Conservation (phyloP, 2,888 invertebrate genomes). For the Metacarcinus magister region DNA sequence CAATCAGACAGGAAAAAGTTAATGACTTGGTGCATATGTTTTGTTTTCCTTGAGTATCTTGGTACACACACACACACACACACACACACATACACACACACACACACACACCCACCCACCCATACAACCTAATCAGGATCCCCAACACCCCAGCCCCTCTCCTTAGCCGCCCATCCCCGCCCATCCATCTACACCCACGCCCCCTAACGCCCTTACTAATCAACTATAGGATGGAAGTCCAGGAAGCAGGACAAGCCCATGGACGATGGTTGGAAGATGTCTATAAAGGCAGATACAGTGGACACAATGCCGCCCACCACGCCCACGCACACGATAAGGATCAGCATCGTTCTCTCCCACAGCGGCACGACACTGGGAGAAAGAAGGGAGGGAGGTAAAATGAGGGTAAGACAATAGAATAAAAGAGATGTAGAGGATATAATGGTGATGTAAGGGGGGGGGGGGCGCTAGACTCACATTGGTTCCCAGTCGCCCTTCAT, state of each 20-base stretch:
- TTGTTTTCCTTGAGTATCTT: too few species aligned
- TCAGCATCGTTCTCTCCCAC: conserved; percentile 88
- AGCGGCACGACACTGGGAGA: conserved; percentile 86
- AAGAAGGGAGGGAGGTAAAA: neutral
- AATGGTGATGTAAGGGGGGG: neutral
- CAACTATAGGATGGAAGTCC: conserved; percentile 60
- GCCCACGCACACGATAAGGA: conserved; percentile 88
- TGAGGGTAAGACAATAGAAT: neutral
- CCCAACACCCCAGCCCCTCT: too few species aligned
- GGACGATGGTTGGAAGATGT: conserved; percentile 71
- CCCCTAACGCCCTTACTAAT: too few species aligned
- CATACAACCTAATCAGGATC: too few species aligned
- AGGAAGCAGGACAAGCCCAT: conserved; percentile 75
- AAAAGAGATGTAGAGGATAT: neutral
- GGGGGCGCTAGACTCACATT: conserved; percentile 63
- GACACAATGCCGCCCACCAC: conserved; percentile 86
- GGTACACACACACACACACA: neutral
- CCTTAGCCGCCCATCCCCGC: too few species aligned
- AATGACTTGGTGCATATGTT: too few species aligned
- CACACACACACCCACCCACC: neutral
- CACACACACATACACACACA: neutral
- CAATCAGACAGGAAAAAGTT: too few species aligned
- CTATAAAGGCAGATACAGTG: conserved; percentile 73
- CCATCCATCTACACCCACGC: too few species aligned
- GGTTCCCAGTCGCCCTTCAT: conserved; percentile 72